phyloP scores from a whole-genome alignment of 1,140 invertebrate species.

The Brachystomella parvula region DNA sequence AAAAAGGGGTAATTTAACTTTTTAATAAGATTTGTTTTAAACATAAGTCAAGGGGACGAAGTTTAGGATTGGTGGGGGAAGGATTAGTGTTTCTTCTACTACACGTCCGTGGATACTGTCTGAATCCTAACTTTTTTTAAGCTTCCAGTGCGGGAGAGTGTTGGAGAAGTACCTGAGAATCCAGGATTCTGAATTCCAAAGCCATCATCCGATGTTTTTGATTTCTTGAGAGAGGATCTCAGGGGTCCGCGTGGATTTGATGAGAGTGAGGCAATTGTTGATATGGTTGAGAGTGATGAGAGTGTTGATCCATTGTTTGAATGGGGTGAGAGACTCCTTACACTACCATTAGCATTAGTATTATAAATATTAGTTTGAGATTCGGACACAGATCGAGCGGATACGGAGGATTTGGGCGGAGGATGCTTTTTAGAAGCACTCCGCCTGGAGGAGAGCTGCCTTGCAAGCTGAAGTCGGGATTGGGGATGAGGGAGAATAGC shows the following conservation, averaged over 20 bases:
- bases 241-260: constrained; percentile 60
- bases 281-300: constrained; percentile 7
- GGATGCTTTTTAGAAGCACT: not conserved
- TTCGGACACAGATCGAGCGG: not conserved
- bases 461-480: not conserved
- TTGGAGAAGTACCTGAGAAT: constrained; percentile 68
- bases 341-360: constrained; percentile 32
- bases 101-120: constrained; percentile 73
- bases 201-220: constrained; percentile 47
- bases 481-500: not conserved
- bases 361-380: constrained; percentile 1
- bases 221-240: constrained; percentile 72
- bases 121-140: constrained; percentile 79
- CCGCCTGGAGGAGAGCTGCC: not conserved
- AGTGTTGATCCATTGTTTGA: constrained; percentile 22
- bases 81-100: not conserved
- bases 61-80: not conserved
- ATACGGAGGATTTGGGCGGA: not conserved
- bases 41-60: not conserved
- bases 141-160: constrained; percentile 67
- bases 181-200: constrained; percentile 79
- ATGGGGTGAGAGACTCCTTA: constrained; percentile 26
- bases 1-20: not conserved
- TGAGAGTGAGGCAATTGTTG: constrained; percentile 41
- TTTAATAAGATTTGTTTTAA: not conserved